Evolutionary conservation across 2,797 vertebrate species (phyloP).

Genomic region (Oreortyx pictus): DNA sequence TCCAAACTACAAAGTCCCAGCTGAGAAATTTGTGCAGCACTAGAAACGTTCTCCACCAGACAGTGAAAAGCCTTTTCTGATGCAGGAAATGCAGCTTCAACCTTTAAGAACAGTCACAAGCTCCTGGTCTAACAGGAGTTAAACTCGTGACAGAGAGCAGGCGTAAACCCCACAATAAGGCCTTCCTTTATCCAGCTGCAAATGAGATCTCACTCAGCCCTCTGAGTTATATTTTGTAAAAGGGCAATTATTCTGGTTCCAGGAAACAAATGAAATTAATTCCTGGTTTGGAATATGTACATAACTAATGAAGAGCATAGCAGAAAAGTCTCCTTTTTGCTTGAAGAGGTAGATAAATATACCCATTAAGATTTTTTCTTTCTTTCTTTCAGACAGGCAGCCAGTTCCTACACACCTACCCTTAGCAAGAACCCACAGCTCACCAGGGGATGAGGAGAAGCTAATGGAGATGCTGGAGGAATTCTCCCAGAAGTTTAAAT

Average conservation of each 20-base stretch:
- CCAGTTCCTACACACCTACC: constrained; percentile 84
- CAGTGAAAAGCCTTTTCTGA: neutral
- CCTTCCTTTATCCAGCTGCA: neutral
- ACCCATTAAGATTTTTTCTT: neutral
- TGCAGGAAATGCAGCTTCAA: neutral
- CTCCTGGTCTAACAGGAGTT: neutral
- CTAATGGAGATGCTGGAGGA: constrained; percentile 78
- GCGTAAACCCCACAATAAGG: rapidly evolving
- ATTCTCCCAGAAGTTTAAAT: constrained; percentile 80
- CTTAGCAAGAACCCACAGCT: constrained; percentile 80
- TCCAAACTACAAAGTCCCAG: neutral
- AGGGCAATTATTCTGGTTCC: neutral
- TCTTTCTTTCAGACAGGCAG: constrained; percentile 79
- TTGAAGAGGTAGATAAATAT: neutral
- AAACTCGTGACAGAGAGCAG: neutral
- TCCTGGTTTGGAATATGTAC: neutral
- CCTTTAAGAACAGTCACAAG: neutral
- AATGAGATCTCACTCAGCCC: neutral
- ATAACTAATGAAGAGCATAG: neutral
- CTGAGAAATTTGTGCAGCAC: neutral
- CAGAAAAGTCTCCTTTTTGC: neutral
- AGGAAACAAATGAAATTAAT: neutral
- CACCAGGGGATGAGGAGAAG: constrained; percentile 79
- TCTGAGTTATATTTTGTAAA: neutral
- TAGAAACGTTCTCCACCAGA: neutral